phyloP scores from a whole-genome alignment of 2,888 invertebrate species.

The Drosophila crucigera region DNA sequence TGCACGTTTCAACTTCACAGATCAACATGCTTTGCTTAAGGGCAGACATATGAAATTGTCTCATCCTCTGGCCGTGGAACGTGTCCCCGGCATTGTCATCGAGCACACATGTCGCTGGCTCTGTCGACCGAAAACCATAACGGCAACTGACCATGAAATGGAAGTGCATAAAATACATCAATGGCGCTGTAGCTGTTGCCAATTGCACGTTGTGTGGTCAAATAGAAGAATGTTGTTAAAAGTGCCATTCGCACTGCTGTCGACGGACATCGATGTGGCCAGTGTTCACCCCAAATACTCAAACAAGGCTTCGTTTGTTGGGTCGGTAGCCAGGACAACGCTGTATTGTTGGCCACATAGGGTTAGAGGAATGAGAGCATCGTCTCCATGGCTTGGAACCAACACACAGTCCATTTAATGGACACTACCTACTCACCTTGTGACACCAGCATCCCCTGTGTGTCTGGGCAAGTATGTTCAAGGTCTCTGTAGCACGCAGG shows the following conservation, averaged over 20 bases:
- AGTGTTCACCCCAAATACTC: slow-evolving; percentile 8
- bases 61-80: background rate
- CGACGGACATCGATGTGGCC: slow-evolving; percentile 26
- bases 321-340: slow-evolving; percentile 44
- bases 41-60: background rate
- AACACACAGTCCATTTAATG: slow-evolving; percentile 23
- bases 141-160: slow-evolving; percentile 79
- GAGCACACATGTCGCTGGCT: slow-evolving; percentile 64
- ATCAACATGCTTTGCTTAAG: slow-evolving; percentile 1
- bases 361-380: background rate
- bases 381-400: slow-evolving; percentile 15
- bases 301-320: slow-evolving; percentile 25
- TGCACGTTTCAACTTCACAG: background rate
- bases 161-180: slow-evolving; percentile 77
- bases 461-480: slow-evolving; percentile 16
- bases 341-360: slow-evolving; percentile 2
- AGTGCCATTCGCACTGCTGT: slow-evolving; percentile 33
- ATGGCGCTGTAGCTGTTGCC: slow-evolving; percentile 62
- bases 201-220: slow-evolving; percentile 77
- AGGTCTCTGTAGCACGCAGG: slow-evolving; percentile 17
- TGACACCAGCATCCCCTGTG: slow-evolving; percentile 3
- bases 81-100: slow-evolving; percentile 43
- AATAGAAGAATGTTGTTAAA: slow-evolving; percentile 55
- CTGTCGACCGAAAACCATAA: slow-evolving; percentile 57
- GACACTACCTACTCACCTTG: slow-evolving; percentile 23